Base-by-base conservation (phyloP, 2,888 invertebrate species). In the Globia sparganii region DNA sequence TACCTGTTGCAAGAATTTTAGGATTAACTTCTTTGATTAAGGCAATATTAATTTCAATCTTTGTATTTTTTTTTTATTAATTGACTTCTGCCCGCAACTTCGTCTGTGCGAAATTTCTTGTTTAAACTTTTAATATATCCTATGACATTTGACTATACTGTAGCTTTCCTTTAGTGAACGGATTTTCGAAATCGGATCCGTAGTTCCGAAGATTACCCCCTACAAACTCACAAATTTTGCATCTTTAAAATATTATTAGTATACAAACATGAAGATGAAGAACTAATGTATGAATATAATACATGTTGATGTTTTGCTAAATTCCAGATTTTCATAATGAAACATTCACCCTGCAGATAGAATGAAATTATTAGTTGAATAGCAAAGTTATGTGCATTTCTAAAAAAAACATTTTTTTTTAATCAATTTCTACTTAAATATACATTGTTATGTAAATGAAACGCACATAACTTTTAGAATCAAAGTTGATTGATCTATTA, bases 1-100 rank as follows among this genome's bases (percentile, higher is more conserved):
- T 99, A 99, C 98, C 99, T 99, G 87, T 28, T 37, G 25, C 21
- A 46, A 13, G 0, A 80, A 56, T 46, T 40, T 25, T 31, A n/a
- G 3, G 13, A 34, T 58, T n/a, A 0, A 68, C 11, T 59, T 18
- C 43, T 46, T 46, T 0, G 43, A 8, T 31, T 31, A 46, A 25
- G 4, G 28, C 8, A 21, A 31, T 25, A 28, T 66, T 46, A 6
- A 15, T 58, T 61, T 11, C 5, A 31, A 34, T 68, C 5, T 53
- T 53, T 67, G 15, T 31, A 66, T 31, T 66, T 43, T 43, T 66
- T 66, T 28, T 6, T 6, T 15, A 43, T 43, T 43, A 43, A 15
- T 5, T 43, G 43, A 43, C 43, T 43, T 15, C 43, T 43, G 43
- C 15, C 43, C 15, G 43, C 43, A 4, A 43, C 43, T 43, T 15